Percentiles rank a stretch among this genome's conserved stretches.
These are phyloP conservation scores for Tipula confusa DNA, from an alignment of 2,888 invertebrate species.

Conservation along the genomic window DNA sequence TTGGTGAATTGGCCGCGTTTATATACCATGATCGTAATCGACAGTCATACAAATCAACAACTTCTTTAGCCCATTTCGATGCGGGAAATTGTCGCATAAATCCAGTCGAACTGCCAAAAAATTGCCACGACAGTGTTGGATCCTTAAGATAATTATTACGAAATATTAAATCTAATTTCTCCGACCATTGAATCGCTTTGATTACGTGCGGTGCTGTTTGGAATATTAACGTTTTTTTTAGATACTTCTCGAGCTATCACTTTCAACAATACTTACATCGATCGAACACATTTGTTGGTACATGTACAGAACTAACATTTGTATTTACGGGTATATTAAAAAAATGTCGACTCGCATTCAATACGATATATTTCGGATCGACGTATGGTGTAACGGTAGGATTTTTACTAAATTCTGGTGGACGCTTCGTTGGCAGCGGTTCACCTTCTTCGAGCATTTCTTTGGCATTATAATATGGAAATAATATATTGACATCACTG, in stretches of 20 bases:
- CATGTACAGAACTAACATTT: conserved; percentile 83
- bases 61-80: conserved; percentile 72
- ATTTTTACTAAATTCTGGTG: conserved; percentile 53
- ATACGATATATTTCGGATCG: conserved; percentile 59
- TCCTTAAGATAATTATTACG: conserved; percentile 79
- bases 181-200: conserved; percentile 93
- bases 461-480: conserved; percentile 67
- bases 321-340: conserved; percentile 72
- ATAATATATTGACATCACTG: conserved; percentile 56
- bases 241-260: conserved; percentile 32
- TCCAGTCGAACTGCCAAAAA: conserved; percentile 94
- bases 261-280: conserved; percentile 58
- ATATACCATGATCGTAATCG: conserved; percentile 94
- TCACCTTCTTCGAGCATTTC: conserved; percentile 59
- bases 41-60: conserved; percentile 92
- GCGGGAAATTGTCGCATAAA: conserved; percentile 97
- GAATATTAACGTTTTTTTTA: background rate
- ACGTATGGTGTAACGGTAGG: conserved; percentile 55
- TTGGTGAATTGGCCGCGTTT: conserved; percentile 95
- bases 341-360: conserved; percentile 70
- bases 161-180: conserved; percentile 85
- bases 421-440: conserved; percentile 53
- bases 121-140: conserved; percentile 93
- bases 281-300: conserved; percentile 93
- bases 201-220: conserved; percentile 72